phyloP scores from a whole-genome alignment of 2,888 invertebrate genomes.

The Caenorhabditis sp. region DNA sequence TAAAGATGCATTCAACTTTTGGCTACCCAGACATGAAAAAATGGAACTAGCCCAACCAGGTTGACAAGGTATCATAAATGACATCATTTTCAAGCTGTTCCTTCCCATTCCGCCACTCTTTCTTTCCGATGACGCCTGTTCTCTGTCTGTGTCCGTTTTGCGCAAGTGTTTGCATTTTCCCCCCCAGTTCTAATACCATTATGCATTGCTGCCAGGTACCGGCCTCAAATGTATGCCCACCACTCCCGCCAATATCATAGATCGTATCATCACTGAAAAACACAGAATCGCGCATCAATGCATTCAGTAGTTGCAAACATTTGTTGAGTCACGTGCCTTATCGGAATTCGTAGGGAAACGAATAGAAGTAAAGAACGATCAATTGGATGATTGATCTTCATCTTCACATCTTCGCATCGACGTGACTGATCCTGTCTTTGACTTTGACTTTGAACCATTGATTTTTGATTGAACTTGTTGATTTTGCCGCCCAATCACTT shows the following conservation, averaged over 20 bases:
- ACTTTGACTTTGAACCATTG: conserved; percentile 61
- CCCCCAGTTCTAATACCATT: conserved; percentile 34
- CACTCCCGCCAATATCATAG: conserved; percentile 45
- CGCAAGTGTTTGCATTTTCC: conserved; percentile 41
- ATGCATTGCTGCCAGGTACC: conserved; percentile 19
- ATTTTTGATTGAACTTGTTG: conserved; percentile 59
- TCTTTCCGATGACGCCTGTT: conserved; percentile 34
- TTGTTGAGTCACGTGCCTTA: conserved; percentile 38
- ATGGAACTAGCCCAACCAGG: too few species aligned
- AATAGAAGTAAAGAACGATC: conserved; percentile 41
- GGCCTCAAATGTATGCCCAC: conserved; percentile 5
- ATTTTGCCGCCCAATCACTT: background rate
- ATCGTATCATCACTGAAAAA: conserved; percentile 41
- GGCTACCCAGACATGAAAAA: background rate
- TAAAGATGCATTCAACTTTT: background rate
- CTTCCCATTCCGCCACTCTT: too few species aligned
- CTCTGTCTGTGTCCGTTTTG: conserved; percentile 25
- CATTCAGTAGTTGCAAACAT: conserved; percentile 4
- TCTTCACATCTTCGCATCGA: too few species aligned
- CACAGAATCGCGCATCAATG: conserved; percentile 28
- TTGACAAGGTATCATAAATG: conserved; percentile 34
- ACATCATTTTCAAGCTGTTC: conserved; percentile 51
- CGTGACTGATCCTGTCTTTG: conserved; percentile 29
- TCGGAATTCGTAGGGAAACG: conserved; percentile 8
- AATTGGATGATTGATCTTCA: conserved; percentile 56